Conservation (phyloP, 2,888 invertebrate species). For the Fragum sueziense region DNA sequence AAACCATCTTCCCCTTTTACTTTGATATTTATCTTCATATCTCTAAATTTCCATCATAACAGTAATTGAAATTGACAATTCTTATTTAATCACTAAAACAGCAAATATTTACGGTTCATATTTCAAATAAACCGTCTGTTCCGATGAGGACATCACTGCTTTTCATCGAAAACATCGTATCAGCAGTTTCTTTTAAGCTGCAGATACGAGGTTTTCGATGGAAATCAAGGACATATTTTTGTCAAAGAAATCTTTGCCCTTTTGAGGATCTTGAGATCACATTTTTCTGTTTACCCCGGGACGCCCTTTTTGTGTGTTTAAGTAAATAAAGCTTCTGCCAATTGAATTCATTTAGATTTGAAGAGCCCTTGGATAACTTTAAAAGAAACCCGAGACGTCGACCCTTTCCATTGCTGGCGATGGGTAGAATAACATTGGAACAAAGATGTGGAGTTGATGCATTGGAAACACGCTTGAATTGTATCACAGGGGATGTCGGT, state of each 20-base stretch:
- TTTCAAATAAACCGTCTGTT: background rate
- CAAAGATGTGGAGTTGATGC: no score
- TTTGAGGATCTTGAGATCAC: constrained; percentile 1
- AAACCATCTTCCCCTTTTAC: no score
- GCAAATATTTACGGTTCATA: background rate
- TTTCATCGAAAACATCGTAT: no score
- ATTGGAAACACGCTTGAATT: no score
- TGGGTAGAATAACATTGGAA: no score
- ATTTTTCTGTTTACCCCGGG: constrained; percentile 2
- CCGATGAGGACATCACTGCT: background rate
- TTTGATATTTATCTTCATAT: no score
- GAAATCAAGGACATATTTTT: background rate
- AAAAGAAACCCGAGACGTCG: background rate
- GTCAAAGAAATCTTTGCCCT: constrained; percentile 4
- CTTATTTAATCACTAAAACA: background rate
- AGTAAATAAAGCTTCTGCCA: constrained; percentile 3
- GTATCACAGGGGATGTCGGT: no score
- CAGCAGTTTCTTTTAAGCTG: no score
- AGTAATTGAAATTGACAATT: no score
- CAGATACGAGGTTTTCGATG: no score
- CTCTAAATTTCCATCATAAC: no score
- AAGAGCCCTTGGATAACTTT: constrained; percentile 12
- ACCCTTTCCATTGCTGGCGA: no score
- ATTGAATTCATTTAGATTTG: background rate
- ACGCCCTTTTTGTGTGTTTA: background rate